Evolutionary conservation across 2,113 vertebrate species (phyloP), one percentile per base, ranked within the genome.

Genomic region (Junco hyemalis): DNA sequence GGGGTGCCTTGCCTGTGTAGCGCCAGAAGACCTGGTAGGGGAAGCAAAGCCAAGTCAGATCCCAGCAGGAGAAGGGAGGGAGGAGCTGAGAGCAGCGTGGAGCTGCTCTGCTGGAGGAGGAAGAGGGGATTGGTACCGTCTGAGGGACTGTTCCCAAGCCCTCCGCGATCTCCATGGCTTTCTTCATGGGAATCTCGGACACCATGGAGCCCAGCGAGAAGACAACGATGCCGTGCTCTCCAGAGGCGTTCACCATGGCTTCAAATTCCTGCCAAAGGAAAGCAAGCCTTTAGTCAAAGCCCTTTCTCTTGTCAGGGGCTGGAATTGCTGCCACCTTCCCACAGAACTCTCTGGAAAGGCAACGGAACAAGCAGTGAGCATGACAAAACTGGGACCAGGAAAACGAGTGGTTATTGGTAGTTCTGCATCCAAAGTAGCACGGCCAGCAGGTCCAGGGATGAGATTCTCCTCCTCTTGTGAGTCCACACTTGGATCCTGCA

Each of bases 191-290:
- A 79, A 99, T 97, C 14, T 99, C 97, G 1, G 98, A 98, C 65
- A 99, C 87, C 98, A 99, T 97, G 23, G 98, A 98, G 20, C 99
- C 99, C 96, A 99, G 94, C 0, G 98, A 99, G 96, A 99, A 99
- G 72, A 99, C 98, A 44, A 99, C 96, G 38, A 99, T 97, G 16
- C 99, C 99, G 1, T 99, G 98, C 31, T 99, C 97, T 81, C 99
- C 99, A 16, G 99, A 99, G 45, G 98, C 98, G 0, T 99, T 98
- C 79, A 99, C 85, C n/a, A 99, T 99, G 45, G 96, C 95, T 93
- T 98, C 98, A 48, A 99, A 98, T 66, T 99, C 99, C 99, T 99
- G 94, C 57, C 97, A 81, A 63, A 29, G 53, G 21, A 85, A 94
- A 66, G 83, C 64, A 92, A 38, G 78, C 10, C 6, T 48, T 66